Base-by-base conservation (phyloP, 2,888 invertebrate genomes). In the Baccha elongata region DNA sequence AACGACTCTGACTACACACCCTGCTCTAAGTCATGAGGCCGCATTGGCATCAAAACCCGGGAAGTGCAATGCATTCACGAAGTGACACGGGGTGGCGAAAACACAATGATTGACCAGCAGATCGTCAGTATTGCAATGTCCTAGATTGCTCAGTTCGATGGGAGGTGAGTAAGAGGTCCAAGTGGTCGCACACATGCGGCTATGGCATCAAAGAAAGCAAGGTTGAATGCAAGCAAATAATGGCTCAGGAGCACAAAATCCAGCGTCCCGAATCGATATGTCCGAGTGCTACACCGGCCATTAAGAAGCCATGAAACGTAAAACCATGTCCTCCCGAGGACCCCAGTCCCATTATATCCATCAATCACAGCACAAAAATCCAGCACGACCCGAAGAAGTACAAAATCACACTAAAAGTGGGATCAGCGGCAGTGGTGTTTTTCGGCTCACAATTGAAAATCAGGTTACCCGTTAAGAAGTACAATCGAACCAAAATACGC, bases 1-100 rank as follows among this genome's bases (percentile, higher is more conserved):
- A 97, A 97, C 88, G 95, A 95, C 86, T 96, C 97, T 0, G 96
- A 97, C 67, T 98, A 96, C 88, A 95, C 96, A 0, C 94, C 94
- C 17, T 99, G 99, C 91, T 96, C 97, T 17, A 97, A 96, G 89
- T 95, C 96, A 2, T 99, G 99, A 88, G 99, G 99, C n/a, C n/a
- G n/a, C 29, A 96, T 98, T 85, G 99, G 99, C 0, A 95, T 96
- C 85, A 97, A 97, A 91, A 96, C 95, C 0, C 92, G 99, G 76
- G 96, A 96, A 89, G 98, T 91, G 2, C 89, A 90, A 80, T 91
- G 91, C 81, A 91, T 91, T 71, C 91, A 91, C 69, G 92, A 95
- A 92, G 96, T 97, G 58, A 96, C 96, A 0, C 93, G 97, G 55
- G 96, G 96, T 1, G 95, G 96, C 11, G 95, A 95, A 37, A 98